Base-by-base conservation (phyloP, 2,113 vertebrate genomes). In the Nerophis ophidion region DNA sequence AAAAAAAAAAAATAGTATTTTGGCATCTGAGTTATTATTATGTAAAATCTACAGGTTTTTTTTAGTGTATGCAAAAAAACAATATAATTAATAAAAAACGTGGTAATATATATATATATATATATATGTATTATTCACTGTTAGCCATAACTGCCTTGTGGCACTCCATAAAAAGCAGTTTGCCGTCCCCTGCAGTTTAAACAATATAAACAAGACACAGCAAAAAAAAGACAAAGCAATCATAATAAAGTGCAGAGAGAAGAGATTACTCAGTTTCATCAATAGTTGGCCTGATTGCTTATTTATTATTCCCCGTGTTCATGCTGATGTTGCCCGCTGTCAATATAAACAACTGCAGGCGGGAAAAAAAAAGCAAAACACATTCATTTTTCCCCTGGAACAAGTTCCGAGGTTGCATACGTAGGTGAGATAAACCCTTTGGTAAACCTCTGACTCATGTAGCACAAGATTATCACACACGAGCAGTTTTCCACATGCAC, bases 221-320 rank as follows among this genome's bases (percentile, higher is more conserved):
- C 42, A 56, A 40, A 56, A 63, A 56, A 63, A 71, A 65, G 56
- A 46, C 14, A 61, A 17, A 47, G 71, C 72, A 57, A 50, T 26
- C 63, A 74, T 57, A 53, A 87, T 76, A 82, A 79, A 74, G 74
- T 60, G 62, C 71, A 71, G 42, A 66, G 46, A 81, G 80, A 81
- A 50, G 35, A 80, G 68, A 78, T 80, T 72, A 75, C 44, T 61
- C 40, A 68, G 53, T 74, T 71, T 72, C 68, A 48, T 66, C 53
- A 71, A 70, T 77, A 81, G 85, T 71, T 62, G 60, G 68, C 61
- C 65, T 57, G 80, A 80, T 87, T 81, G 71, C 55, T 8, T n/a
- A 34, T 38, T 16, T 63, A 66, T 59, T 48, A 19, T 62, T 42
- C 17, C 38, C 9, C 2, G 6, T 13, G 36, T 56, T 12, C 7